phyloP scores from a whole-genome alignment of 2,113 vertebrate genomes.

The Puffinus mauretanicus region DNA sequence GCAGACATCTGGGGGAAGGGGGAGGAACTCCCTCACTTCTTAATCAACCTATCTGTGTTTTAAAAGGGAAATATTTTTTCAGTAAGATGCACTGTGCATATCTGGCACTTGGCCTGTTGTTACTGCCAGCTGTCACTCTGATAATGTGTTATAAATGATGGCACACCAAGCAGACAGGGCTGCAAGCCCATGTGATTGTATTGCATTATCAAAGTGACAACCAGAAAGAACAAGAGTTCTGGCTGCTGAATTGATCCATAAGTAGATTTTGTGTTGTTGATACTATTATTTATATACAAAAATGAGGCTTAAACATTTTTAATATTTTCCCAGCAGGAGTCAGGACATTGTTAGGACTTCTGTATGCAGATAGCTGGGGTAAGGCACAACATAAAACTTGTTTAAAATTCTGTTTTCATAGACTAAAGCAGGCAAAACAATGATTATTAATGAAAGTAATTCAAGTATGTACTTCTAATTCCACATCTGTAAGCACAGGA shows the following conservation, averaged over 20 bases:
- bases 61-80: conserved; percentile 36
- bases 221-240: conserved; percentile 48
- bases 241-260: conserved; percentile 24
- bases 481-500: background rate
- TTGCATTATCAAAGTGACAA: conserved; percentile 60
- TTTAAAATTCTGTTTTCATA: background rate
- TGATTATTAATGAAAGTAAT: background rate
- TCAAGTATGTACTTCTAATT: background rate
- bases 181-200: conserved; percentile 29
- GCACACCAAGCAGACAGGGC: conserved; percentile 42
- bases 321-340: background rate
- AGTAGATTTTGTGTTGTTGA: conserved; percentile 30
- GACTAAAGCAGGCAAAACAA: background rate
- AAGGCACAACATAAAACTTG: background rate
- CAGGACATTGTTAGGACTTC: background rate
- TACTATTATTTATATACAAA: conserved; percentile 31
- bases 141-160: conserved; percentile 58
- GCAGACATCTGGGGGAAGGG: background rate
- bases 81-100: conserved; percentile 22
- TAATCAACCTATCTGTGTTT: conserved; percentile 23
- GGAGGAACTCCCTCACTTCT: conserved; percentile 51
- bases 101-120: conserved; percentile 53
- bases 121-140: conserved; percentile 61
- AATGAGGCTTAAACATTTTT: background rate
- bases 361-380: background rate